These are phyloP conservation scores for Acanthopleura granulata DNA, from an alignment of 2,888 invertebrate genomes.

Conservation along the genomic window DNA sequence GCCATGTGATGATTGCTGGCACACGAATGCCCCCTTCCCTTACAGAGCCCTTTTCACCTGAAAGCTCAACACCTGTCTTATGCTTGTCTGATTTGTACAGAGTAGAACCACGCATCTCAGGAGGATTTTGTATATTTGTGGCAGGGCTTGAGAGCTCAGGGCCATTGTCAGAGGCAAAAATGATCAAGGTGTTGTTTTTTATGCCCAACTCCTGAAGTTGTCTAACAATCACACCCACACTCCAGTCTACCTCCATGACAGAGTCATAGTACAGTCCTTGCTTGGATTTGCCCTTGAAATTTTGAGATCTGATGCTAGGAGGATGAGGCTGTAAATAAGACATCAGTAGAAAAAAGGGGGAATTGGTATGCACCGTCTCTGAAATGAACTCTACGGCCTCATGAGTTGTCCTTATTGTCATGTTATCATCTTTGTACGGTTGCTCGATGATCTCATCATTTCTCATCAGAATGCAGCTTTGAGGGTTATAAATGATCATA, in stretches of 20 bases:
- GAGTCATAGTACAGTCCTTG: slow-evolving; percentile 28
- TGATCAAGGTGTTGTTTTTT: slow-evolving; percentile 26
- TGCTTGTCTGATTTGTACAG: background rate
- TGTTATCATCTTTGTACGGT: slow-evolving; percentile 27
- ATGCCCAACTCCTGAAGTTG: slow-evolving; percentile 24
- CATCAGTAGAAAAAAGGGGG: slow-evolving; percentile 27
- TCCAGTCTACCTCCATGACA: slow-evolving; percentile 32
- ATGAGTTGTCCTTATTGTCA: slow-evolving; percentile 24
- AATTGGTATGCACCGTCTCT: slow-evolving; percentile 17
- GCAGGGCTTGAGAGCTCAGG: slow-evolving; percentile 24
- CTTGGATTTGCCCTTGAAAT: slow-evolving; percentile 26
- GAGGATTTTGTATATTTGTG: background rate
- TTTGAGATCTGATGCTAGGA: slow-evolving; percentile 23
- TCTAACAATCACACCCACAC: slow-evolving; percentile 29
- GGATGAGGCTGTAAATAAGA: slow-evolving; percentile 28
- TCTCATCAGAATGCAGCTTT: slow-evolving; percentile 26
- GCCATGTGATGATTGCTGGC: slow-evolving; percentile 28
- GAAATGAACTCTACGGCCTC: slow-evolving; percentile 25
- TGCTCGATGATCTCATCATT: slow-evolving; percentile 29
- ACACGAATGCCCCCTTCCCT: slow-evolving; percentile 30
- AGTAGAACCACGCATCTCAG: background rate
- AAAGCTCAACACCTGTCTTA: slow-evolving; percentile 7
- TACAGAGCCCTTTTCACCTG: slow-evolving; percentile 27
- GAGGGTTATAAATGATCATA: slow-evolving; percentile 22
- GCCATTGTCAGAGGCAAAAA: slow-evolving; percentile 33